Conservation (phyloP, 1,140 invertebrate genomes). For the Coelopa frigida region DNA sequence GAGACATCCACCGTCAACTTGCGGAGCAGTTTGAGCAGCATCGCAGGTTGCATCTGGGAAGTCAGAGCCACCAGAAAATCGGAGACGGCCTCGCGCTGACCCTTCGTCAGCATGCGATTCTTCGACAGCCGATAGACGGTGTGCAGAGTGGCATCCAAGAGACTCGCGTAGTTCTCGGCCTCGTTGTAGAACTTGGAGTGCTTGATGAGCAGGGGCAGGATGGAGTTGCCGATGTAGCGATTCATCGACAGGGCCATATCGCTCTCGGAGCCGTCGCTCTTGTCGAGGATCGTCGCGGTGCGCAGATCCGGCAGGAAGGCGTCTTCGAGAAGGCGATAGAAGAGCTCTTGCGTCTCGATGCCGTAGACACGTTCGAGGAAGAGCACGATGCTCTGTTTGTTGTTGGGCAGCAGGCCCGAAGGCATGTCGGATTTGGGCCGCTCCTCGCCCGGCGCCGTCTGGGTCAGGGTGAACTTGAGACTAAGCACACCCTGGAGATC, state of each 20-base stretch:
- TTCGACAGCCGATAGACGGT: constrained; percentile 87
- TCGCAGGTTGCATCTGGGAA: constrained; percentile 93
- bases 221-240: constrained; percentile 97
- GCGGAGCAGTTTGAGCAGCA: constrained; percentile 90
- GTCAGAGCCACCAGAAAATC: constrained; percentile 96
- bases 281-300: constrained; percentile 95
- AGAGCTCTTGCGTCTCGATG: constrained; percentile 92
- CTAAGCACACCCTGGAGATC: constrained; percentile 96
- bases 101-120: constrained; percentile 97
- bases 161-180: constrained; percentile 92
- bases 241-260: constrained; percentile 99
- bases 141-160: constrained; percentile 94
- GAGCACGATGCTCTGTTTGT: constrained; percentile 95
- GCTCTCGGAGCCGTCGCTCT: constrained; percentile 93
- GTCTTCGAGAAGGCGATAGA: constrained; percentile 93
- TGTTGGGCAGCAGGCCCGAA: constrained; percentile 87
- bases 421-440: constrained; percentile 83
- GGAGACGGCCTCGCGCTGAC: constrained; percentile 94
- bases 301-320: constrained; percentile 95
- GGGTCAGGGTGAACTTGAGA: constrained; percentile 78
- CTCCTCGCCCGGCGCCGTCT: constrained; percentile 74
- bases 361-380: constrained; percentile 98
- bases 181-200: constrained; percentile 96
- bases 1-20: constrained; percentile 98
- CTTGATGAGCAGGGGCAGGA: constrained; percentile 90